Percentiles rank a stretch among this genome's conserved stretches.
These are phyloP conservation scores for Apis cerana DNA, from an alignment of 1,140 invertebrate genomes.

Conservation along the genomic window DNA sequence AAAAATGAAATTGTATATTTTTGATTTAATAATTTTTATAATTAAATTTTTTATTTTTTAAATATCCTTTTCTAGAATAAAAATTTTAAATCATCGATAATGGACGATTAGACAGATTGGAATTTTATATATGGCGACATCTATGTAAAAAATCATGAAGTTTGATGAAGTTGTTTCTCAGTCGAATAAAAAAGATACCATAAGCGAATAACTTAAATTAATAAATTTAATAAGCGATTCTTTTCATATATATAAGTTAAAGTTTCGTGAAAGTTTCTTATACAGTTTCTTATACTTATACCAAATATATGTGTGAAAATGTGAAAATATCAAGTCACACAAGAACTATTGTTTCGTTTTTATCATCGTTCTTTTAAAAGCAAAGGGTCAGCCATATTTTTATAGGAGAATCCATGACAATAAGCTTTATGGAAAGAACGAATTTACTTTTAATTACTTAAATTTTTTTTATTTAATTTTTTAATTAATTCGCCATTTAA, in stretches of 20 bases:
- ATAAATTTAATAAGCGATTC: not conserved
- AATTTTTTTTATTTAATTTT: too few relatives aligned
- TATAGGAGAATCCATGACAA: not conserved
- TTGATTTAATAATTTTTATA: too few relatives aligned
- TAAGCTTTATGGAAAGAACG: slow-evolving; percentile 14
- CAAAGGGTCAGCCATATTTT: not conserved
- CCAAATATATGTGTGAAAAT: not conserved
- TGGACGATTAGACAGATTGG: too few relatives aligned
- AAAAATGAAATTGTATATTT: not conserved
- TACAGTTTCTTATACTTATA: too few relatives aligned
- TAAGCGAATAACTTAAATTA: too few relatives aligned
- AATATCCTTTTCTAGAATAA: not conserved
- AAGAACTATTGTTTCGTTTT: slow-evolving; percentile 15
- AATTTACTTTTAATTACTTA: slow-evolving; percentile 10
- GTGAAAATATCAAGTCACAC: not conserved
- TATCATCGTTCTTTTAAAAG: not conserved
- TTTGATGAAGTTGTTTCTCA: not conserved
- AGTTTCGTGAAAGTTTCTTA: slow-evolving; percentile 1
- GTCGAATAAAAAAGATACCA: not conserved
- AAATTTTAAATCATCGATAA: not conserved
- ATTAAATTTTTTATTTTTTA: too few relatives aligned
- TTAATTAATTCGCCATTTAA: slow-evolving; percentile 9
- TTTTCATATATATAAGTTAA: too few relatives aligned
- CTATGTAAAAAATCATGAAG: not conserved
- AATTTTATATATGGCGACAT: not conserved